These are phyloP conservation scores for Caenorhabditis brenneri DNA, from an alignment of 1,140 invertebrate genomes.

Conservation along the genomic window DNA sequence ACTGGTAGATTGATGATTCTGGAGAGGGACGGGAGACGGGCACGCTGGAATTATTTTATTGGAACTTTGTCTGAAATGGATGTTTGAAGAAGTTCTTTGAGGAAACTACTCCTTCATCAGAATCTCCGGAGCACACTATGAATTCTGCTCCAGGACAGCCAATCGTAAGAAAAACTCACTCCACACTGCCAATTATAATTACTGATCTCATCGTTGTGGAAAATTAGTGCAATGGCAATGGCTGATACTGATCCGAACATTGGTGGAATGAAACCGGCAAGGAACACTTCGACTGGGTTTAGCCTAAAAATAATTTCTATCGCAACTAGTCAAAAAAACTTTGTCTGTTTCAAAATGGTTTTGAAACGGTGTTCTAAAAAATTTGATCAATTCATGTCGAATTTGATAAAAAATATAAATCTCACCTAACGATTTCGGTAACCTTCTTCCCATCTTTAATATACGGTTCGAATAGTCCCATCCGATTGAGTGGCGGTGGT, in stretches of 20 bases:
- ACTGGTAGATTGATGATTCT: constrained; percentile 59
- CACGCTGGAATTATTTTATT: constrained; percentile 56
- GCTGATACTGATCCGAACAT: constrained; percentile 68
- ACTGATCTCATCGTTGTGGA: constrained; percentile 70
- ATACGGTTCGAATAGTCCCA: constrained; percentile 48
- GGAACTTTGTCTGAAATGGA: no score
- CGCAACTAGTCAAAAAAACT: no score
- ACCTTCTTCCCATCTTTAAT: constrained; percentile 51
- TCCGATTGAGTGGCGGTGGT: constrained; percentile 41
- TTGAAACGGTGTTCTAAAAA: no score
- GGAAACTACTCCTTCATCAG: background rate
- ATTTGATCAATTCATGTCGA: background rate
- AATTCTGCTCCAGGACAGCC: no score
- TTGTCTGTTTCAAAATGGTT: no score
- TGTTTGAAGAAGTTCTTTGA: no score
- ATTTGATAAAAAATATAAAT: background rate
- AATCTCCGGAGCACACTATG: no score
- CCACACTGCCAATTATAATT: constrained; percentile 71
- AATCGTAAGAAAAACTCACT: constrained; percentile 59
- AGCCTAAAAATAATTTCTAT: constrained; percentile 51
- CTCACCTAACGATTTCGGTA: constrained; percentile 49
- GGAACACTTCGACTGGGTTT: constrained; percentile 64
- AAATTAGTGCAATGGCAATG: constrained; percentile 66
- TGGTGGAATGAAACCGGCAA: constrained; percentile 68
- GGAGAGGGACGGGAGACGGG: constrained; percentile 57